A percentile compares a stretch with the other conserved stretches of the same genome.
Evolutionary conservation across 2,888 invertebrate species (phyloP).

Genomic region (Pardosa pseudoannulata): DNA sequence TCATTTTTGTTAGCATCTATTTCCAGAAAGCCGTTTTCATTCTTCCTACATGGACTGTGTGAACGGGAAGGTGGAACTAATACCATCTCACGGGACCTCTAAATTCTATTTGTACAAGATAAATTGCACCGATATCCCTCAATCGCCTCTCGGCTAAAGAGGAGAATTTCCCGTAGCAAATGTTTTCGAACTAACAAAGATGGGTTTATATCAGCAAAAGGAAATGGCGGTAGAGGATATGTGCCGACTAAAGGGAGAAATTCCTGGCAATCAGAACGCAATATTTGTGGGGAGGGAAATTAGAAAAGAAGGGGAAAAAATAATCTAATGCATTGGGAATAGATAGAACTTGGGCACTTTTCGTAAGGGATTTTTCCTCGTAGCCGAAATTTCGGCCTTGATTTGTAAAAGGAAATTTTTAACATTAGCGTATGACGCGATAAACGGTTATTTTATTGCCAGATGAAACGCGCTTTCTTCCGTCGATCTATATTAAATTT

Average conservation of each 20-base stretch:
- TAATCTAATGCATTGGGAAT: no score
- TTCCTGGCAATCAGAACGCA: background rate
- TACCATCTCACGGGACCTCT: background rate
- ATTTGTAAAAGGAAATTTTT: no score
- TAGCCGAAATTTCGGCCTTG: no score
- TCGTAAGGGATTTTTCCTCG: no score
- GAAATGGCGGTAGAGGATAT: background rate
- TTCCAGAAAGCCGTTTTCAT: no score
- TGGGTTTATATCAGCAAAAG: slow-evolving; percentile 1
- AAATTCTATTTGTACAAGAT: slow-evolving; percentile 15
- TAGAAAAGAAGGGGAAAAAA: background rate
- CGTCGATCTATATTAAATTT: no score
- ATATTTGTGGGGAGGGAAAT: background rate
- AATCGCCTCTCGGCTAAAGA: slow-evolving; percentile 9
- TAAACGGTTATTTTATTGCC: no score
- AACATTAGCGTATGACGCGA: no score
- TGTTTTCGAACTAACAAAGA: slow-evolving; percentile 9
- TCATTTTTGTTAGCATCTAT: slow-evolving; percentile 7
- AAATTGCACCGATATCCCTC: slow-evolving; percentile 13
- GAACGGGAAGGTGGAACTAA: background rate
- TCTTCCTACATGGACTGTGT: background rate
- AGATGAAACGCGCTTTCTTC: no score
- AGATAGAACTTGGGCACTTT: no score
- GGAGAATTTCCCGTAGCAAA: background rate
- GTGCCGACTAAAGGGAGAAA: background rate